Evolutionary conservation across 2,797 vertebrate species (phyloP).

Genomic region (Gymnoscopelus microlampas): DNA sequence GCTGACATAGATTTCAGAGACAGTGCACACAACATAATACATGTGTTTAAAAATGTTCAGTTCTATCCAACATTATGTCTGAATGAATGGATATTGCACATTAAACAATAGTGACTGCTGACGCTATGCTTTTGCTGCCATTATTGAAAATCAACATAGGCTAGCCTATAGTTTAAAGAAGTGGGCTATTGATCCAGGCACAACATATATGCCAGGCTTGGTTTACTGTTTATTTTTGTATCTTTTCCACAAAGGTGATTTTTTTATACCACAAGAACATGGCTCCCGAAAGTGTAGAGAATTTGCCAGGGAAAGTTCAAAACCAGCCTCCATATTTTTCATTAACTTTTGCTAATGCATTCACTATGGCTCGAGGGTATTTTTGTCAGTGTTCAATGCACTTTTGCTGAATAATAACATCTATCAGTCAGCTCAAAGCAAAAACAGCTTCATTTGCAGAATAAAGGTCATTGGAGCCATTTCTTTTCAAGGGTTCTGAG

Average conservation of each 20-base stretch:
- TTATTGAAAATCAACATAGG: conserved; percentile 6
- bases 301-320: conserved; percentile 57
- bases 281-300: conserved; percentile 67
- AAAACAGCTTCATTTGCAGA: conserved; percentile 84
- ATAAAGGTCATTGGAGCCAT: conserved; percentile 82
- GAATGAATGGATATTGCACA: neutral
- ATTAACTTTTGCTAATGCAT: conserved; percentile 83
- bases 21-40: neutral
- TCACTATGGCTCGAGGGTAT: conserved; percentile 78
- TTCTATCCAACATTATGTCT: neutral
- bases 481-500: conserved; percentile 66
- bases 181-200: conserved; percentile 26
- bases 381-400: conserved; percentile 77
- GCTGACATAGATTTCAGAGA: neutral
- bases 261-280: conserved; percentile 68
- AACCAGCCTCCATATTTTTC: conserved; percentile 74
- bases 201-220: conserved; percentile 19
- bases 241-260: conserved; percentile 35
- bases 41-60: neutral
- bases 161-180: conserved; percentile 15
- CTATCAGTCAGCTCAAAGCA: conserved; percentile 76
- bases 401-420: conserved; percentile 83
- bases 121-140: neutral
- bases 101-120: neutral
- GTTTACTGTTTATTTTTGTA: conserved; percentile 28